These are phyloP conservation scores for Salmo trutta DNA, from an alignment of 2,797 vertebrate species.

Conservation along the genomic window DNA sequence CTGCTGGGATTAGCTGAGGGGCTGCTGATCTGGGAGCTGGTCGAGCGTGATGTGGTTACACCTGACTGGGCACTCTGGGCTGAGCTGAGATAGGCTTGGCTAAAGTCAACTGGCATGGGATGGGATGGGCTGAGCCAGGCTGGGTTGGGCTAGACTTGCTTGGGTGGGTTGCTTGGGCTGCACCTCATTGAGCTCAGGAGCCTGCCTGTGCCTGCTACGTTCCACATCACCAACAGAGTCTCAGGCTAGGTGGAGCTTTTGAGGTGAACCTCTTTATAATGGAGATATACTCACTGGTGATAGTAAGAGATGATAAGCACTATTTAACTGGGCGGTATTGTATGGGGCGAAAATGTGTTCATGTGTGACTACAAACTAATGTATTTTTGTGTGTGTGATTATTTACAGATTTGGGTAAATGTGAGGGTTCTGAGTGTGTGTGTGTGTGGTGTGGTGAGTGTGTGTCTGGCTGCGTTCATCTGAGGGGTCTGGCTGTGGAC, in stretches of 20 bases:
- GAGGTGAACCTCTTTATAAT: slow-evolving; percentile 62
- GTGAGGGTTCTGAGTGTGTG: slow-evolving; percentile 28
- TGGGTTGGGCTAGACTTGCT: neutral
- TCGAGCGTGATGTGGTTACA: slow-evolving; percentile 37
- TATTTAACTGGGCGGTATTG: slow-evolving; percentile 61
- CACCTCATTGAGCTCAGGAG: slow-evolving; percentile 24
- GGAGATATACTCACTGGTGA: slow-evolving; percentile 66
- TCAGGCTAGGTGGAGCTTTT: slow-evolving; percentile 52
- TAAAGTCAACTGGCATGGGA: too few relatives aligned
- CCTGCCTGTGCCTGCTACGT: slow-evolving; percentile 27
- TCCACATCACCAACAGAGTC: slow-evolving; percentile 40
- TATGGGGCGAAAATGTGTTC: slow-evolving; percentile 52
- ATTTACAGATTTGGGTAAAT: slow-evolving; percentile 62
- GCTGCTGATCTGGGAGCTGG: slow-evolving; percentile 67
- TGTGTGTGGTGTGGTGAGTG: slow-evolving; percentile 43
- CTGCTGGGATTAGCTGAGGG: slow-evolving; percentile 62
- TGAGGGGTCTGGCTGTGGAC: slow-evolving; percentile 62
- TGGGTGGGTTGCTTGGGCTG: slow-evolving; percentile 13
- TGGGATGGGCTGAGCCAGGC: too few relatives aligned
- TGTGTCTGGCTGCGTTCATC: slow-evolving; percentile 33
- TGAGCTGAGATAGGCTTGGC: too few relatives aligned
- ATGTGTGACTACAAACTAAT: slow-evolving; percentile 16
- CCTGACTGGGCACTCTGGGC: too few relatives aligned
- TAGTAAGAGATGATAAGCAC: slow-evolving; percentile 55
- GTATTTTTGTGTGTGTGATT: neutral